phyloP scores from a whole-genome alignment of 1,140 invertebrate species.

The Danaus melanippus region DNA sequence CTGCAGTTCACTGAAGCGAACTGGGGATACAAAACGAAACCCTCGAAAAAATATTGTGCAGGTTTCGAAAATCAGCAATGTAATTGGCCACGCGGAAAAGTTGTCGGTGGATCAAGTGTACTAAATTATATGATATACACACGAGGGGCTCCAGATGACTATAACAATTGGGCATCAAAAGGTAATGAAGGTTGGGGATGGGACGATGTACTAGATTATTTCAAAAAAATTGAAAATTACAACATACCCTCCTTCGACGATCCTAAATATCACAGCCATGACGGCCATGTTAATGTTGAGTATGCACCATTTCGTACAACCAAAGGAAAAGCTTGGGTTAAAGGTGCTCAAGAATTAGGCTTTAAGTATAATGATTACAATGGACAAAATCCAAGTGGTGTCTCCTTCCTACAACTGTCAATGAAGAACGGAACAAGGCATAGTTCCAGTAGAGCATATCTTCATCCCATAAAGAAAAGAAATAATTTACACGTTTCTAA shows the following conservation, averaged over 20 bases:
- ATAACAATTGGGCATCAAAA: conserved; percentile 82
- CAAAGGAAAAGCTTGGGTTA: conserved; percentile 78
- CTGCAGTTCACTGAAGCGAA: conserved; percentile 74
- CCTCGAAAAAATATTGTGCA: conserved; percentile 70
- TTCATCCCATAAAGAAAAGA: conserved; percentile 77
- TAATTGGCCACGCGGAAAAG: conserved; percentile 83
- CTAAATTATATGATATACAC: conserved; percentile 95
- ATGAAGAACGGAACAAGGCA: conserved; percentile 81
- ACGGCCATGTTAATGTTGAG: conserved; percentile 75
- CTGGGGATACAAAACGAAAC: conserved; percentile 75
- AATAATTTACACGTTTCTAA: conserved; percentile 79
- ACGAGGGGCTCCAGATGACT: conserved; percentile 83
- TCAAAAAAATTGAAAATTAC: conserved; percentile 84
- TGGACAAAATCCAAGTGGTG: conserved; percentile 76
- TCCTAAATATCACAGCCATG: conserved; percentile 72
- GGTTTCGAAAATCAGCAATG: conserved; percentile 75
- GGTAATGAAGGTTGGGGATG: conserved; percentile 89
- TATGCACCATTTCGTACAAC: conserved; percentile 74
- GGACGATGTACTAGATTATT: conserved; percentile 86
- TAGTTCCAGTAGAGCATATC: conserved; percentile 82
- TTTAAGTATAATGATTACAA: conserved; percentile 83
- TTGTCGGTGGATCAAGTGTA: conserved; percentile 87
- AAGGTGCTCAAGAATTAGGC: conserved; percentile 77
- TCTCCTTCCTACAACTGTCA: conserved; percentile 77
- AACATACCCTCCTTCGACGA: conserved; percentile 73